Conservation (phyloP, 2,888 invertebrate genomes). For the Drosophila incognita region DNA sequence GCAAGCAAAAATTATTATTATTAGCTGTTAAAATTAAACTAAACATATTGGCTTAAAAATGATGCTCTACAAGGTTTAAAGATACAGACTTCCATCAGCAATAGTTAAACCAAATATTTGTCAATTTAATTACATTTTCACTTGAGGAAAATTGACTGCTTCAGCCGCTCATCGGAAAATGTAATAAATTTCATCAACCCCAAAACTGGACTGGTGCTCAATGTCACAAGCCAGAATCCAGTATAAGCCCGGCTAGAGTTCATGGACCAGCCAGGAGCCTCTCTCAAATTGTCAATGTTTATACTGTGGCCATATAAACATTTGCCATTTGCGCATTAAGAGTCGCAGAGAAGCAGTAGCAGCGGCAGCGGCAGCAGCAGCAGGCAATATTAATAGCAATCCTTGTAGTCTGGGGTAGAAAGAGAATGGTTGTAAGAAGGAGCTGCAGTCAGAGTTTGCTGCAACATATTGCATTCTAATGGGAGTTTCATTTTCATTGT, state of each 20-base stretch:
- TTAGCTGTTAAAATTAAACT: background rate
- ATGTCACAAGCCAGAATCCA: constrained; percentile 1
- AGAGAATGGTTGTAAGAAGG: background rate
- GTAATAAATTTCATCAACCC: constrained; percentile 25
- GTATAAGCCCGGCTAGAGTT: constrained; percentile 4
- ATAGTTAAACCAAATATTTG: constrained; percentile 21
- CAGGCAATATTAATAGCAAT: constrained; percentile 11
- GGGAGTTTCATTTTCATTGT: constrained; percentile 78
- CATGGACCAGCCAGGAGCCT: constrained; percentile 15
- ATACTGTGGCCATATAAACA: constrained; percentile 57
- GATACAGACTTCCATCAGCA: background rate
- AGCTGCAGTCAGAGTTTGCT: constrained; percentile 35
- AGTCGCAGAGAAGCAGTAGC: constrained; percentile 11
- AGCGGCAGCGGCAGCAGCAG: background rate
- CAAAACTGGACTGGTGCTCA: constrained; percentile 12
- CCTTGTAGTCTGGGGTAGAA: background rate
- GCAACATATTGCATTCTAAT: constrained; percentile 80
- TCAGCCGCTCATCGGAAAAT: background rate
- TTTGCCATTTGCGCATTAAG: constrained; percentile 49
- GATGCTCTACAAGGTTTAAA: too few species aligned
- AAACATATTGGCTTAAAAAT: background rate
- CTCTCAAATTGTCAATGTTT: constrained; percentile 57
- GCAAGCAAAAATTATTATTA: background rate
- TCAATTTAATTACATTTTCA: constrained; percentile 50
- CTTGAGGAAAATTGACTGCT: constrained; percentile 23